Evolutionary conservation across 2,113 vertebrate species (phyloP).

Genomic region (Anarhynchus alexandrinus): DNA sequence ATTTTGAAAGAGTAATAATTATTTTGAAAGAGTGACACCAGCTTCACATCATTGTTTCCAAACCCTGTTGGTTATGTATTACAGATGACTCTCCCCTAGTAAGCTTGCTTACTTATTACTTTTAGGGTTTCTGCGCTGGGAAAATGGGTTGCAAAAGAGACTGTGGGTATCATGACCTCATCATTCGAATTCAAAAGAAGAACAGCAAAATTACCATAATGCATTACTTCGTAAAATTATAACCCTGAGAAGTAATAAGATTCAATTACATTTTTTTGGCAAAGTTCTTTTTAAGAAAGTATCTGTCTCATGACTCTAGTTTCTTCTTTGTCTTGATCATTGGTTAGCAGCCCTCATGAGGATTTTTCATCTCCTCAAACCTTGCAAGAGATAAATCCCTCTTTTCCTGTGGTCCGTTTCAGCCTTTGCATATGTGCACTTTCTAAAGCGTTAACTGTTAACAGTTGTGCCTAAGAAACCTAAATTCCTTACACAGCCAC

Average conservation of each 20-base stretch:
- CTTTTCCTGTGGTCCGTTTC: slow-evolving; percentile 30
- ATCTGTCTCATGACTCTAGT: neutral
- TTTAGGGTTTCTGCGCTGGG: slow-evolving; percentile 45
- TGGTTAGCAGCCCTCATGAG: slow-evolving; percentile 5
- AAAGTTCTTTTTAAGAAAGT: slow-evolving; percentile 5
- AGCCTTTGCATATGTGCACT: slow-evolving; percentile 24
- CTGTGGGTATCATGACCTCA: slow-evolving; percentile 59
- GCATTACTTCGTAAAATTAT: slow-evolving; percentile 41
- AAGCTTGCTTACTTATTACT: slow-evolving; percentile 42
- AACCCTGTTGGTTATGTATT: neutral
- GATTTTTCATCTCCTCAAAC: slow-evolving; percentile 25
- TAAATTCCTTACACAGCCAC: neutral
- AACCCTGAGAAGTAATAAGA: slow-evolving; percentile 46
- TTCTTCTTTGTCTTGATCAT: slow-evolving; percentile 31
- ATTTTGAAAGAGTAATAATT: neutral
- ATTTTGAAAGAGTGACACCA: neutral
- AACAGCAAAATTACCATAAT: slow-evolving; percentile 56
- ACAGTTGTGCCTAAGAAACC: slow-evolving; percentile 33
- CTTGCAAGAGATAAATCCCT: slow-evolving; percentile 36
- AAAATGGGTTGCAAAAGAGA: slow-evolving; percentile 45
- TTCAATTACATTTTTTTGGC: slow-evolving; percentile 45
- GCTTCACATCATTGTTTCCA: slow-evolving; percentile 22
- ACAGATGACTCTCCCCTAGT: neutral
- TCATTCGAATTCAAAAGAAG: slow-evolving; percentile 39
- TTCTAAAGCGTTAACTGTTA: slow-evolving; percentile 31